Percentiles rank a stretch among this genome's conserved stretches.
These are phyloP conservation scores for Hyaena hyaena DNA, from an alignment of 2,113 vertebrate species.

Conservation along the genomic window DNA sequence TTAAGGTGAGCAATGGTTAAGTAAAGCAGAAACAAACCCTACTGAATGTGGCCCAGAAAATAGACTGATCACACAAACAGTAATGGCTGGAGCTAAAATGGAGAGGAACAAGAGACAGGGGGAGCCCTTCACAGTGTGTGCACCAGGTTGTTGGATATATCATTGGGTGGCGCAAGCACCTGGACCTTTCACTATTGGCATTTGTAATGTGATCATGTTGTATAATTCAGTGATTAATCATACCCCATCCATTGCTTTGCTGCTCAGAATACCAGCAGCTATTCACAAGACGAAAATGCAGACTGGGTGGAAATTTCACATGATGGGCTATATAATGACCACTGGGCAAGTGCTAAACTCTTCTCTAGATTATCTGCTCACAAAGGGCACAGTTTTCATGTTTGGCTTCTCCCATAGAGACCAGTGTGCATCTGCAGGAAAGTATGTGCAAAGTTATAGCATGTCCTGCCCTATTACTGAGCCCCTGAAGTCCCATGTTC, in stretches of 20 bases:
- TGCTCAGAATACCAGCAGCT: background rate
- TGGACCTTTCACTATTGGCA: background rate
- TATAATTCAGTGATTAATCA: background rate
- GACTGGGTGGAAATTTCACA: background rate
- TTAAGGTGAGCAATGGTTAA: background rate
- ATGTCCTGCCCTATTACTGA: too few species aligned
- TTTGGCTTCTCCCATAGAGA: background rate
- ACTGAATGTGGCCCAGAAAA: background rate
- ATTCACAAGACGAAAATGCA: background rate
- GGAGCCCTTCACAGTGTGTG: accelerated
- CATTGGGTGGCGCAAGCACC: background rate
- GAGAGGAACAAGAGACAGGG: background rate
- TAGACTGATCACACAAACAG: background rate
- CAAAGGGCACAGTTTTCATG: background rate
- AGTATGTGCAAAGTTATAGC: accelerated
- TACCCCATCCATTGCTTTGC: background rate
- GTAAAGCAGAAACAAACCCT: background rate
- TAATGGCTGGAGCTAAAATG: background rate
- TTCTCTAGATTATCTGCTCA: background rate
- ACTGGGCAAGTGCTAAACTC: background rate
- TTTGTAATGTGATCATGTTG: background rate
- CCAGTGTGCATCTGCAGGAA: too few species aligned
- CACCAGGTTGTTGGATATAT: background rate
- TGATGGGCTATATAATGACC: background rate
- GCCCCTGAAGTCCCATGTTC: background rate